A percentile compares a stretch with the other conserved stretches of the same genome.
These are phyloP conservation scores for Alsophila aescularia DNA, from an alignment of 2,888 invertebrate species.

Conservation along the genomic window DNA sequence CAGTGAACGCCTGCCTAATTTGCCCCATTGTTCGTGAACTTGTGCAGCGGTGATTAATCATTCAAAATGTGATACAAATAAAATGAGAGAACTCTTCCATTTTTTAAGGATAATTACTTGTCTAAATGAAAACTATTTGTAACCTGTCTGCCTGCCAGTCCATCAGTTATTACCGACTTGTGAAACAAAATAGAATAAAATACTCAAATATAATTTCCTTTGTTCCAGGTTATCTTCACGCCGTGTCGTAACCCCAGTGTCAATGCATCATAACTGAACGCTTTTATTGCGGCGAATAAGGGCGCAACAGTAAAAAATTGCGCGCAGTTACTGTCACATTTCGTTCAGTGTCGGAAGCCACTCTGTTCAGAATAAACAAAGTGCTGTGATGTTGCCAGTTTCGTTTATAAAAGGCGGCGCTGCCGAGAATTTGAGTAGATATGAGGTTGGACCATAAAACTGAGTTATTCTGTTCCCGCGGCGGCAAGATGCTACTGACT, in stretches of 20 bases:
- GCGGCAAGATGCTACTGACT: conserved; percentile 74
- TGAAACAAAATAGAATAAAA: neutral
- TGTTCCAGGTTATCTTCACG: conserved; percentile 51
- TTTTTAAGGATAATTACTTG: too few relatives aligned
- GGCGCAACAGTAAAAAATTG: conserved; percentile 32
- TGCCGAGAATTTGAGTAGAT: conserved; percentile 67
- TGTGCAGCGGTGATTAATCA: too few relatives aligned
- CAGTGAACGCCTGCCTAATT: too few relatives aligned
- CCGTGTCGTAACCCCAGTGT: conserved; percentile 37
- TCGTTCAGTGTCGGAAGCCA: conserved; percentile 51
- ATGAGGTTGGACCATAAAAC: conserved; percentile 72
- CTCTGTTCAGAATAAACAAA: conserved; percentile 54
- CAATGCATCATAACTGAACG: conserved; percentile 48
- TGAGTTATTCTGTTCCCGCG: conserved; percentile 57
- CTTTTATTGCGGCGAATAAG: conserved; percentile 39
- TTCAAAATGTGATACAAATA: too few relatives aligned
- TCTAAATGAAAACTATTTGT: too few relatives aligned
- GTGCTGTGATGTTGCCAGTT: conserved; percentile 75
- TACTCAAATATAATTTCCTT: conserved; percentile 36
- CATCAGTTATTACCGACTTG: neutral
- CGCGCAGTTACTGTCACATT: conserved; percentile 38
- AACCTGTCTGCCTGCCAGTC: too few relatives aligned
- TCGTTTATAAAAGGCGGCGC: conserved; percentile 61
- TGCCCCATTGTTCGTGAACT: too few relatives aligned
- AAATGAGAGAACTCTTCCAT: too few relatives aligned